Evolutionary conservation across 2,113 vertebrate species (phyloP).

Genomic region (Arenaria interpres): DNA sequence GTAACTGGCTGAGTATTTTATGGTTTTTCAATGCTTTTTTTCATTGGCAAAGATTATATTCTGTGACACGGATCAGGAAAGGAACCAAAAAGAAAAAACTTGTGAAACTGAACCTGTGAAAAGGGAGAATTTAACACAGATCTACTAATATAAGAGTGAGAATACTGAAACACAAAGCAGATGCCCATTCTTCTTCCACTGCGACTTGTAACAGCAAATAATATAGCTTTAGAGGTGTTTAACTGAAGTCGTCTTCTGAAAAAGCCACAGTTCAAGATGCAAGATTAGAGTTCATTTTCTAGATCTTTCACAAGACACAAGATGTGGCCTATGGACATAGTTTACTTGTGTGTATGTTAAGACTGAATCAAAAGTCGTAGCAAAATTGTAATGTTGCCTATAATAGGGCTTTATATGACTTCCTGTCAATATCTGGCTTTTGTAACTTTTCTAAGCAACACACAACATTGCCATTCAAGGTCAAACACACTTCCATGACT

Average conservation of each 20-base stretch:
- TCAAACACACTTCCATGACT: background rate
- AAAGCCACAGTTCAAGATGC: background rate
- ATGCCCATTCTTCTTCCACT: background rate
- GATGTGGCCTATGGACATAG: background rate
- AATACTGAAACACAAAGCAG: background rate
- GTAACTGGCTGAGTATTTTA: background rate
- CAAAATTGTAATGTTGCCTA: background rate
- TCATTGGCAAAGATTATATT: slow-evolving; percentile 21
- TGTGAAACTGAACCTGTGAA: slow-evolving; percentile 51
- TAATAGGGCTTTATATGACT: background rate
- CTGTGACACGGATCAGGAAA: background rate
- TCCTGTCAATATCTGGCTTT: background rate
- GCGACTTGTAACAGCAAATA: background rate
- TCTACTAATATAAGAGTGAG: background rate
- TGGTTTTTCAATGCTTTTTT: background rate
- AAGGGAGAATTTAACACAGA: slow-evolving; percentile 9
- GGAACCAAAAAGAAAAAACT: background rate
- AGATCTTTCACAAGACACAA: background rate
- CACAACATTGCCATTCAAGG: background rate
- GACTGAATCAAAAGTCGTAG: background rate
- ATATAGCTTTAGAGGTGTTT: background rate
- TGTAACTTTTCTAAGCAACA: background rate
- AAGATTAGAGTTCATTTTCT: background rate
- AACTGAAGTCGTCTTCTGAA: background rate
- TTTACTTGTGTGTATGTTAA: background rate